Evolutionary conservation across 2,888 invertebrate genomes (phyloP).

Genomic region (Amphimallon solstitiale): DNA sequence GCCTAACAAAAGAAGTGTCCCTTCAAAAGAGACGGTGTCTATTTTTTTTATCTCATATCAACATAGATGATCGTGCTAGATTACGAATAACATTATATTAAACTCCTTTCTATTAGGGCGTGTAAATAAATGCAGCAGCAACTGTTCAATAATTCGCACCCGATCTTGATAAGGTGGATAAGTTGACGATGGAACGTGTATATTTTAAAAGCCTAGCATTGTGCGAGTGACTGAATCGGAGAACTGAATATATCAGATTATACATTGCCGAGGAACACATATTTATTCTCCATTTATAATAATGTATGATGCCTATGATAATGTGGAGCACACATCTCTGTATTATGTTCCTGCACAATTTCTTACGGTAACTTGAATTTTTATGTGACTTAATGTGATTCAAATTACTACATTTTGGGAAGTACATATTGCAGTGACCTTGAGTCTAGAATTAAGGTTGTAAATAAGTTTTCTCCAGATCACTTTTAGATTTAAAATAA

Average conservation of each 20-base stretch:
- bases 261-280: slow-evolving; percentile 14
- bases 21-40: neutral
- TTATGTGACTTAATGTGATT: too few relatives aligned
- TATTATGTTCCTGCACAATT: too few relatives aligned
- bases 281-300: slow-evolving; percentile 26
- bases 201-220: slow-evolving; percentile 29
- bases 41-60: slow-evolving; percentile 10
- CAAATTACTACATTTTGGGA: too few relatives aligned
- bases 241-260: slow-evolving; percentile 31
- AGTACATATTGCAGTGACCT: too few relatives aligned
- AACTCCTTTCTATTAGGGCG: slow-evolving; percentile 33
- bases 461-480: too few relatives aligned
- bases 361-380: too few relatives aligned
- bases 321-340: slow-evolving; percentile 4
- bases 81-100: slow-evolving; percentile 27
- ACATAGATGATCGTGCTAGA: slow-evolving; percentile 8
- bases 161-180: slow-evolving; percentile 30
- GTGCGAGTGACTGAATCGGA: slow-evolving; percentile 14
- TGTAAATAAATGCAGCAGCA: slow-evolving; percentile 31
- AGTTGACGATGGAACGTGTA: slow-evolving; percentile 30
- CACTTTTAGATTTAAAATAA: too few relatives aligned
- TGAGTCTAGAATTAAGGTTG: too few relatives aligned
- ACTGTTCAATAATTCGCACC: slow-evolving; percentile 31
- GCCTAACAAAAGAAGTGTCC: slow-evolving; percentile 7
- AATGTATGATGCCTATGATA: neutral